Conservation (phyloP, 2,888 invertebrate genomes). For the Plemyria rubiginata region DNA sequence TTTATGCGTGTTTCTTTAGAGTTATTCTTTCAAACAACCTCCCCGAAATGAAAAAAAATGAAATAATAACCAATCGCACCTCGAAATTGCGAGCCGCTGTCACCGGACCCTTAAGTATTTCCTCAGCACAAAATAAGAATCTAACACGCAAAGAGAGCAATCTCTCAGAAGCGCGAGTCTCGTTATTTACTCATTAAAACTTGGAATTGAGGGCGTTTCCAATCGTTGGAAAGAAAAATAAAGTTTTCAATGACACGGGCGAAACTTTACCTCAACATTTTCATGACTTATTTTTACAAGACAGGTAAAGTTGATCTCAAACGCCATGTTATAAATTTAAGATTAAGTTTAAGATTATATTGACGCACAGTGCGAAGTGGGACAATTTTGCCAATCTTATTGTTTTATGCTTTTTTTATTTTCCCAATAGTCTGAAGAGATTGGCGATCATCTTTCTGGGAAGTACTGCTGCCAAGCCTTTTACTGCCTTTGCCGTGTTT, state of each 20-base stretch:
- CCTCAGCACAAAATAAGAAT: constrained; percentile 11
- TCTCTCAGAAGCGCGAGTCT: constrained; percentile 60
- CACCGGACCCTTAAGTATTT: not conserved
- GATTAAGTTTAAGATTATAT: not conserved
- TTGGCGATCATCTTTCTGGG: no score
- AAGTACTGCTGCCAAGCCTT: no score
- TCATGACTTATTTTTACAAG: constrained; percentile 32
- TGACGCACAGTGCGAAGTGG: not conserved
- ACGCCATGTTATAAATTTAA: not conserved
- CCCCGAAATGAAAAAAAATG: no score
- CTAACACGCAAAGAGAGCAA: constrained; percentile 64
- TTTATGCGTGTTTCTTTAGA: no score
- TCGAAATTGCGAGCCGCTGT: no score
- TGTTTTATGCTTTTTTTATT: no score
- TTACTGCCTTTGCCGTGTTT: no score
- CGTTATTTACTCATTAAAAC: constrained; percentile 82
- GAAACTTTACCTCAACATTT: constrained; percentile 54
- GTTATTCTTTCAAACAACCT: no score
- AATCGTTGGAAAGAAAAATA: constrained; percentile 56
- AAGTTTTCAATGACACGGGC: constrained; percentile 64
- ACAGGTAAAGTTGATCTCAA: constrained; percentile 23
- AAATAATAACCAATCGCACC: no score
- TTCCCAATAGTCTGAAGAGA: no score
- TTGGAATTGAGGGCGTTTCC: constrained; percentile 70
- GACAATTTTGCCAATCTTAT: no score